A percentile compares a stretch with the other conserved stretches of the same genome.
phyloP scores from a whole-genome alignment of 2,888 invertebrate genomes.

The Pilophorus perplexus region DNA sequence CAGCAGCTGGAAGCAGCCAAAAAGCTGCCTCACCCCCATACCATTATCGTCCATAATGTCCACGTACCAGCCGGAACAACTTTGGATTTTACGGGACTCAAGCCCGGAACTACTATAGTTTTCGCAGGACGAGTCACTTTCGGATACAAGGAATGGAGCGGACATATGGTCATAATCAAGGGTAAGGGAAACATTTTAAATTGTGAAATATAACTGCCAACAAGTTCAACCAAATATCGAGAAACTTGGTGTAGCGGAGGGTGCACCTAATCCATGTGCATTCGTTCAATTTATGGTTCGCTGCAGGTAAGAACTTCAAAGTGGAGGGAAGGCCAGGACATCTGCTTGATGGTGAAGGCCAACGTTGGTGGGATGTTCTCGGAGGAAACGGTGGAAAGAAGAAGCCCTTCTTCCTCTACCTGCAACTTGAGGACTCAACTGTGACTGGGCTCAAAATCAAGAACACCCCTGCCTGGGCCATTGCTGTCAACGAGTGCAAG shows the following conservation, averaged over 20 bases:
- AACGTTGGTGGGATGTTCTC: conserved; percentile 24
- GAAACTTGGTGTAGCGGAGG: too few species aligned
- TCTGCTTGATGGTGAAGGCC: conserved; percentile 21
- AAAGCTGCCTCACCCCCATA: neutral
- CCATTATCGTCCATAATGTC: neutral
- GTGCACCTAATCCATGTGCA: too few species aligned
- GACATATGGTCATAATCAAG: conserved; percentile 6
- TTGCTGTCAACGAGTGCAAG: conserved; percentile 21
- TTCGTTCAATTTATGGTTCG: too few species aligned
- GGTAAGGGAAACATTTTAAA: too few species aligned
- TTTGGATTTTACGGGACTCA: conserved; percentile 1
- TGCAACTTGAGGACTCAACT: neutral
- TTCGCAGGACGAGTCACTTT: conserved; percentile 12
- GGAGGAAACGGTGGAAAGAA: conserved; percentile 29
- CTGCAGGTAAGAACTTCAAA: conserved; percentile 6
- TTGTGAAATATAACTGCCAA: neutral
- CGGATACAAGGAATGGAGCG: conserved; percentile 21
- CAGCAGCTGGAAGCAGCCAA: conserved; percentile 17
- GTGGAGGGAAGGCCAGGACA: conserved; percentile 4
- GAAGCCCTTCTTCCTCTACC: conserved; percentile 19
- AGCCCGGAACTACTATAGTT: conserved; percentile 1
- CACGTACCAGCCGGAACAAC: conserved; percentile 8
- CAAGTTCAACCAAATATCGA: too few species aligned
- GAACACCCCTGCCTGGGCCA: neutral
- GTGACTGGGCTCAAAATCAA: neutral